Conservation (phyloP, 2,888 invertebrate genomes). For the Vanessa cardui region DNA sequence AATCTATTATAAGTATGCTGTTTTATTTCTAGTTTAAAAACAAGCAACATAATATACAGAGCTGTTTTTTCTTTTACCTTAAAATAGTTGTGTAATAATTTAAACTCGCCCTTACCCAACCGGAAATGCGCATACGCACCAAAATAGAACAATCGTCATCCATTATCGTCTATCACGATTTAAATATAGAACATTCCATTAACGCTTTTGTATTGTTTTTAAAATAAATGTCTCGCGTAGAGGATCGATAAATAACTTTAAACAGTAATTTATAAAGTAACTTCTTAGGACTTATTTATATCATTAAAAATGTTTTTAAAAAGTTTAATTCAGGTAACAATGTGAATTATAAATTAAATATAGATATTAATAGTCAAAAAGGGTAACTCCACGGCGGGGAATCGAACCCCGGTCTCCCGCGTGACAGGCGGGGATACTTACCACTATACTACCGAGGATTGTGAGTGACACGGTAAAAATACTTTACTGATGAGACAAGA, state of each 20-base stretch:
- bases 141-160: conserved; percentile 62
- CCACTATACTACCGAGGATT: conserved; percentile 82
- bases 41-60: no score
- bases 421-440: conserved; percentile 83
- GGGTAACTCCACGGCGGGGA: conserved; percentile 72
- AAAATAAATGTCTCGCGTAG: neutral
- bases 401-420: conserved; percentile 84
- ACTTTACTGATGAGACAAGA: no score
- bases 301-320: no score
- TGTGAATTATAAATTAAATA: no score
- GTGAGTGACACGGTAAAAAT: neutral
- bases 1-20: no score
- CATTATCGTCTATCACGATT: conserved; percentile 61
- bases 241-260: neutral
- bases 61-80: neutral
- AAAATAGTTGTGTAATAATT: conserved; percentile 3
- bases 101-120: conserved; percentile 23
- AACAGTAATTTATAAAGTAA: no score
- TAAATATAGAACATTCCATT: conserved; percentile 47
- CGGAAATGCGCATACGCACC: conserved; percentile 57
- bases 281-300: no score
- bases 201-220: conserved; percentile 20
- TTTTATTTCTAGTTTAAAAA: no score
- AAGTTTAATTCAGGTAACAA: no score
- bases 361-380: no score